Percentiles rank a stretch among this genome's conserved stretches.
These are phyloP conservation scores for Tiliqua scincoides DNA, from an alignment of 2,113 vertebrate species.

Conservation along the genomic window DNA sequence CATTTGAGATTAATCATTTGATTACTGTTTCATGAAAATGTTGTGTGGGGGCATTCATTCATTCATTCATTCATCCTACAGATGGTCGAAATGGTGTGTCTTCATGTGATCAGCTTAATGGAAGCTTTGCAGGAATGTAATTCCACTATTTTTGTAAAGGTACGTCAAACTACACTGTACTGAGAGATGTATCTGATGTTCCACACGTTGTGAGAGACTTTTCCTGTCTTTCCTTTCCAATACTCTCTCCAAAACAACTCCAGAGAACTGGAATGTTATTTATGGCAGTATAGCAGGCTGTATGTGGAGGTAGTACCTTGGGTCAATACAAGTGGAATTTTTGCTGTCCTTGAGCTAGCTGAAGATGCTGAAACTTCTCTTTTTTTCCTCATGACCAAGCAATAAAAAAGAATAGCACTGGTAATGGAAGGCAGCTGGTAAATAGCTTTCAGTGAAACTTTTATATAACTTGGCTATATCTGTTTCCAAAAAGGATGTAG, in stretches of 20 bases:
- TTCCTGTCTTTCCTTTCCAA: too few relatives aligned
- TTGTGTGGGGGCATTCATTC: conserved; percentile 38
- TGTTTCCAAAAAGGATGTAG: conserved; percentile 28
- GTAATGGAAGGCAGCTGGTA: not conserved
- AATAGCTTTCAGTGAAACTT: not conserved
- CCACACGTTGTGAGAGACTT: not conserved
- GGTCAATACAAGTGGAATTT: not conserved
- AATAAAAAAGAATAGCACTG: not conserved
- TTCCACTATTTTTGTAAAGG: conserved; percentile 99
- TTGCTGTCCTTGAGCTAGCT: not conserved
- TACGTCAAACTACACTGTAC: conserved; percentile 65
- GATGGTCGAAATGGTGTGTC: conserved; percentile 99
- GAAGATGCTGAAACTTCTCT: not conserved
- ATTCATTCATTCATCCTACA: conserved; percentile 59
- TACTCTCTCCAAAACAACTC: not conserved
- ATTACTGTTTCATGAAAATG: not conserved
- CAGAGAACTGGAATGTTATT: not conserved
- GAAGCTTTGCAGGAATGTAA: conserved; percentile 98
- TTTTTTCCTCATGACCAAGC: not conserved
- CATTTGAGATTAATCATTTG: not conserved
- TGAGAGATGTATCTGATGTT: not conserved
- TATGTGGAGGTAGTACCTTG: not conserved
- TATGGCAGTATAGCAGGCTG: not conserved
- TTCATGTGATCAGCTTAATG: conserved; percentile 98
- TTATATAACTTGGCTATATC: conserved; percentile 1